Evolutionary conservation across 2,888 invertebrate species (phyloP), one percentile per base, ranked within the genome.

Genomic region (Electrophaes corylata): DNA sequence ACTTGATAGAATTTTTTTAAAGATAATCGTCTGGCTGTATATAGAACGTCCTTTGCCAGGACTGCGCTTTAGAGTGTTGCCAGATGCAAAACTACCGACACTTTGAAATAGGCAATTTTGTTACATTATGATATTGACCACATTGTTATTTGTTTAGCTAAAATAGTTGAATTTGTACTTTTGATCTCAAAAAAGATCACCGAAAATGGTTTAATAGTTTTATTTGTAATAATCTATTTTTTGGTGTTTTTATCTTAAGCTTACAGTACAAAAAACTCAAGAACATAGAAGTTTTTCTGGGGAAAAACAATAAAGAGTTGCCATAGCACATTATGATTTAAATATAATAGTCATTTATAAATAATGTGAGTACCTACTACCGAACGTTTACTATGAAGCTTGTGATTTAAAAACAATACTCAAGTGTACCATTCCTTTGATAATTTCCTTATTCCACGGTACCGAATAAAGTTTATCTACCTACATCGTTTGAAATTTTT

Each of bases 11-110:
- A 47, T 19, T 50, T 50, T 47, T 60, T 50, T 51, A 52, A 40
- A 49, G 53, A 49, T 47, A 46, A 40, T 20, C 23, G 35, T 50
- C 48, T 60, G 54, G 39, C 51, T 64, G 51, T 64, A 49, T 56
- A 57, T 56, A 5, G 31, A 19, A 46, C n/a, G 43, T 51, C n/a
- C 19, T 55, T 55, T 52, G 39, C 40, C 39, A 48, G n/a, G 49
- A 52, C 23, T 45, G 44, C 33, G 51, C 50, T 66, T 70, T 62
- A 54, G 59, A 68, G 64, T 70, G 72, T 73, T 77, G 78, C 73
- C 74, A 75, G 68, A 60, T 56, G 46, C 10, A 43, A 52, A 45
- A 48, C 33, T 14, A 45, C 29, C 11, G 26, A 57, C 59, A 59
- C 49, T 49, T 8, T 51, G 43, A 47, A 52, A 52, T 59, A 61